Evolutionary conservation across 2,888 invertebrate genomes (phyloP), one percentile per base, ranked within the genome.

Genomic region (Acleris emargana): DNA sequence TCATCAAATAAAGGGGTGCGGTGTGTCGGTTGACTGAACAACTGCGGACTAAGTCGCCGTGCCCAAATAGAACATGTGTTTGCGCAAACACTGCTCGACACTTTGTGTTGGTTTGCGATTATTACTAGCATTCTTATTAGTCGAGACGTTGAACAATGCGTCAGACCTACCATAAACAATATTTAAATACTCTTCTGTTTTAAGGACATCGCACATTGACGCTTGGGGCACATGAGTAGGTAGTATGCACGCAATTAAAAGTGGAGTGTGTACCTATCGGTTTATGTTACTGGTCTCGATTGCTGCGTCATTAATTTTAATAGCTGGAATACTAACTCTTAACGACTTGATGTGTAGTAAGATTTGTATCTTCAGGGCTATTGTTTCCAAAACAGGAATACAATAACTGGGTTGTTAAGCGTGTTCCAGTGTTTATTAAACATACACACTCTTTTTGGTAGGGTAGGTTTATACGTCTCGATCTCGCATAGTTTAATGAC

Each of bases 1-100:
- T 28, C 52, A 45, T 66, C 66, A 45, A 64, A 64, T 42, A 51
- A 55, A 63, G 50, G 55, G 60, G 66, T 51, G 66, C 45, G 66
- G 60, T 47, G 51, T 38, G 55, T 50, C 55, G 60, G 60, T 60
- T 38, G 55, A 60, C 60, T 57, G 47, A 57, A 66, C 60, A 45
- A 55, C 20, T 47, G 47, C 49, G 52, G 20, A 38, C 45, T 17
- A 57, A 45, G 25, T 17, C 45, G 50, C 17, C 60, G 45, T 57
- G 66, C 60, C 55, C 60, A 55, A 60, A 66, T 45, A 60, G 45
- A 60, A 32, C 55, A 51, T 55, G 47, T 59, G 59, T 50, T 53
- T 53, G 25, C 22, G 28, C 50, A 64, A 64, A 64, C 50, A 43
- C 32, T 47, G n/a, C 53, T 4, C 43, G 45, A 43, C 17, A 17